These are phyloP conservation scores for Morus bassanus DNA, from an alignment of 2,797 vertebrate species.

Conservation along the genomic window DNA sequence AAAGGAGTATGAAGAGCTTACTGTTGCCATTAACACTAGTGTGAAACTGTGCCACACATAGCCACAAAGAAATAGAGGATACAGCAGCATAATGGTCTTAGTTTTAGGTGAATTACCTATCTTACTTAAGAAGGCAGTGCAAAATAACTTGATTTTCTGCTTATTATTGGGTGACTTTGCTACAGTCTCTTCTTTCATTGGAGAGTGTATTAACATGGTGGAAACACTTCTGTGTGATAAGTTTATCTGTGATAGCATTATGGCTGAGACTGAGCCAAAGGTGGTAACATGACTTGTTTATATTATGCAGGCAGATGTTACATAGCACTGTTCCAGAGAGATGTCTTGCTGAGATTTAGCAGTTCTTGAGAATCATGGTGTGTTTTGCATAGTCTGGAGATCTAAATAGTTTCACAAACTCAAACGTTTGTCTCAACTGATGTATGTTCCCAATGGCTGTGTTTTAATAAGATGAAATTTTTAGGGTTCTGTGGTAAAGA, in stretches of 20 bases:
- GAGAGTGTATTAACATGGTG: not conserved
- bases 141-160: not conserved
- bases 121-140: not conserved
- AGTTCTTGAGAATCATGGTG: not conserved
- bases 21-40: not conserved
- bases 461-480: not conserved
- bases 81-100: not conserved
- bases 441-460: not conserved
- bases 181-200: not conserved
- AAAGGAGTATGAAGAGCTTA: not conserved
- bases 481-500: not conserved
- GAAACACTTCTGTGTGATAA: not conserved
- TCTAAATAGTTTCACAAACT: not conserved
- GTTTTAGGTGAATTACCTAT: not conserved
- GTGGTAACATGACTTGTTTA: not conserved
- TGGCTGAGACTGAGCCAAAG: not conserved
- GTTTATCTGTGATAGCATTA: not conserved
- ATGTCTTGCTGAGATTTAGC: not conserved
- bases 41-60: not conserved
- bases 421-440: not conserved
- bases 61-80: not conserved
- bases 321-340: rapidly evolving
- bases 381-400: not conserved
- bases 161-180: not conserved
- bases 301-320: rapidly evolving